Conservation (phyloP, 2,888 invertebrate genomes). For the Scaptomyza polygonia region DNA sequence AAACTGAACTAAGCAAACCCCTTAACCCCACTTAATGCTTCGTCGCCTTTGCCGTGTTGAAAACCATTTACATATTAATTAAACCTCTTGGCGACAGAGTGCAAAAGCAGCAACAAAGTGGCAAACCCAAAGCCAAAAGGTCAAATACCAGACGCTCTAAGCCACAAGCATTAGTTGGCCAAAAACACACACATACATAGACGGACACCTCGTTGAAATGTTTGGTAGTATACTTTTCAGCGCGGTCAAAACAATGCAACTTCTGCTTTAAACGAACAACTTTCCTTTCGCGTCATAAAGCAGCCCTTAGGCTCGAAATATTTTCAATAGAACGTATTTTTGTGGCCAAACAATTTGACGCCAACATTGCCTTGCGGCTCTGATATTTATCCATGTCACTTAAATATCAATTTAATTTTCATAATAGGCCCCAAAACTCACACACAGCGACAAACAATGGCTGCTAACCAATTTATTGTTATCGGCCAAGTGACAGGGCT, state of each 20-base stretch:
- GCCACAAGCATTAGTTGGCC: slow-evolving; percentile 54
- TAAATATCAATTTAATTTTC: slow-evolving; percentile 82
- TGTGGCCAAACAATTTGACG: slow-evolving; percentile 71
- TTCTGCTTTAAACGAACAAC: slow-evolving; percentile 25
- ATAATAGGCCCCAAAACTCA: slow-evolving; percentile 68
- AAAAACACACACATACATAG: slow-evolving; percentile 25
- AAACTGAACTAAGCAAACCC: slow-evolving; percentile 18
- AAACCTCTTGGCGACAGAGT: slow-evolving; percentile 63
- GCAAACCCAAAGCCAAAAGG: slow-evolving; percentile 66
- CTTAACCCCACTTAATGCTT: neutral
- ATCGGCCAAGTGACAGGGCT: slow-evolving; percentile 60
- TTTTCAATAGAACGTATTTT: slow-evolving; percentile 64
- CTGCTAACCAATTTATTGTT: slow-evolving; percentile 65
- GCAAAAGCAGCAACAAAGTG: slow-evolving; percentile 24
- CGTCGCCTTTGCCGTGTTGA: slow-evolving; percentile 19
- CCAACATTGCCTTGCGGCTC: slow-evolving; percentile 51
- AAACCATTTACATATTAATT: slow-evolving; percentile 76
- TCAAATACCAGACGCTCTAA: slow-evolving; percentile 58
- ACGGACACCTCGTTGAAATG: slow-evolving; percentile 58
- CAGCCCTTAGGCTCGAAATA: slow-evolving; percentile 72
- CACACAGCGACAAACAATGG: slow-evolving; percentile 25
- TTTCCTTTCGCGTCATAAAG: slow-evolving; percentile 46
- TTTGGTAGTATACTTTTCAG: slow-evolving; percentile 49
- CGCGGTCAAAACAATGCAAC: slow-evolving; percentile 53
- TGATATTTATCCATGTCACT: slow-evolving; percentile 75